Base-by-base conservation (phyloP, 2,888 invertebrate species). In the Leptothorax acervorum region DNA sequence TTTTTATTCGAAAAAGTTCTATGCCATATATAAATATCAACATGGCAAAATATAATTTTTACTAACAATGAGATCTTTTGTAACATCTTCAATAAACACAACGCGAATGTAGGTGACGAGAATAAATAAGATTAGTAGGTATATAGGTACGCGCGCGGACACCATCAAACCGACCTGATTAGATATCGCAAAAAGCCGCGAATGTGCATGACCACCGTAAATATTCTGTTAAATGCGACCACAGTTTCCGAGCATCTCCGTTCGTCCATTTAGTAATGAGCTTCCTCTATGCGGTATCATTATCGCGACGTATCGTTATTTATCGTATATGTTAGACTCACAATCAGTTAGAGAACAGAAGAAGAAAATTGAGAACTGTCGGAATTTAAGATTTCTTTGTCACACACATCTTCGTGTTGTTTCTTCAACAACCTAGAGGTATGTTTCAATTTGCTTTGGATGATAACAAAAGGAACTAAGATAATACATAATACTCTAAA, bases 101-200 rank as follows among this genome's bases (percentile, higher is more conserved):
- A n/a, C 18, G 28, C 76, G 53, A 53, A 66, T 45, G 63, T 57
- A 42, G 39, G 48, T 66, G 65, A 65, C 66, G 51, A 48, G 79
- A 75, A 45, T 18, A 63, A 87, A 87, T 85, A 83, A 55, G 76
- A 85, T 83, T 83, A 79, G 79, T 84, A 23, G 23, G 0, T 23
- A 74, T 66, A 35, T 6, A 35, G 35, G 6, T 35, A 79, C 51
- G 62, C 3, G 35, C 57, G 8, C 60, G 39, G 60, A 70, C 57
- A 82, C 85, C 84, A 65, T 84, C 76, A 83, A 84, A 78, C 84
- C 86, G 78, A 86, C 63, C 82, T 83, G 89, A 89, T 91, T 90
- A 91, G 89, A 91, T 88, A 87, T 86, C 88, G 82, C 60, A 78
- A 82, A 85, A 83, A 76, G 73, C 53, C 48, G 18, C 48, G 35